These are phyloP conservation scores for Amyelois transitella DNA, from an alignment of 1,140 invertebrate genomes.

Conservation along the genomic window DNA sequence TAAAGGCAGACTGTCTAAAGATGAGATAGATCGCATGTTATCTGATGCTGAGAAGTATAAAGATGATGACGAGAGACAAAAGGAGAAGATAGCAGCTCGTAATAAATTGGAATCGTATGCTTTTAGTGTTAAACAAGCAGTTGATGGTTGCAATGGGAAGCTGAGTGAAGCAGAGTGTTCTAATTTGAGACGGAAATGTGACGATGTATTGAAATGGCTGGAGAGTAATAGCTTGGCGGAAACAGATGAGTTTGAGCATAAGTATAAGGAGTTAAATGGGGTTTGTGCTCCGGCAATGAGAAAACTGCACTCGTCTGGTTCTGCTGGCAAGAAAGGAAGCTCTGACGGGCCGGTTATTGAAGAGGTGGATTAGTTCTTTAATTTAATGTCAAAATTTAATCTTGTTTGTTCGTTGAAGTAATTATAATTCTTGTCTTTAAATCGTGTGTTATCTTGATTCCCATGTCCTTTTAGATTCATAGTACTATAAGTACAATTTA, in stretches of 20 bases:
- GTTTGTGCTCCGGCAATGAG: constrained; percentile 83
- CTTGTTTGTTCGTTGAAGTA: too few relatives aligned
- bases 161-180: constrained; percentile 77
- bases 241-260: constrained; percentile 87
- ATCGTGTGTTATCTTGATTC: too few relatives aligned
- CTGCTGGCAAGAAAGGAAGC: constrained; percentile 3
- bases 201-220: constrained; percentile 75
- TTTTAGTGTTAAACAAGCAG: constrained; percentile 83
- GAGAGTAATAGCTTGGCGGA: constrained; percentile 82
- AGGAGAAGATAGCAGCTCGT: constrained; percentile 80
- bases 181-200: constrained; percentile 74
- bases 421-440: too few relatives aligned
- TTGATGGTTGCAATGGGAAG: constrained; percentile 54
- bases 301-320: constrained; percentile 76
- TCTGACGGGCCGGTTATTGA: constrained; percentile 39
- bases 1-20: constrained; percentile 90
- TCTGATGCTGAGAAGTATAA: constrained; percentile 83
- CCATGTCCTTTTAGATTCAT: too few relatives aligned
- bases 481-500: too few relatives aligned
- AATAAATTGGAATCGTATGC: constrained; percentile 89
- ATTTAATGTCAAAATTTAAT: too few relatives aligned
- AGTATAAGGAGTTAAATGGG: constrained; percentile 81
- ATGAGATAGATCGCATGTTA: constrained; percentile 94
- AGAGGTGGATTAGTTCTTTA: constrained; percentile 35
- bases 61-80: constrained; percentile 80